Base-by-base conservation (phyloP, 2,113 vertebrate species). In the Scophthalmus maximus region DNA sequence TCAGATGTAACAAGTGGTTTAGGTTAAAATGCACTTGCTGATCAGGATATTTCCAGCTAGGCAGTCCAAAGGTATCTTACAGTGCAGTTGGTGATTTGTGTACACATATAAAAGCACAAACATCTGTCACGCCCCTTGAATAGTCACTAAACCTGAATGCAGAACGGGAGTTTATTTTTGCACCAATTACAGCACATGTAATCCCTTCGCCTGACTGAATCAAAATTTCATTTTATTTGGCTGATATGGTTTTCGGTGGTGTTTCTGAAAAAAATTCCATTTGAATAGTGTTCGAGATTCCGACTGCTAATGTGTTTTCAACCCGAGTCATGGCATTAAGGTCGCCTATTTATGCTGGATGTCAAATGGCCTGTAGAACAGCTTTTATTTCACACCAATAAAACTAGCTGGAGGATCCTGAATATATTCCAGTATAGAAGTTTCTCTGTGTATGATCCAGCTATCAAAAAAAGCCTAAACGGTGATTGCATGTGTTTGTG, bases 301-400 rank as follows among this genome's bases (percentile, higher is more conserved):
- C 36, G 53, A 18, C 78, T 76, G 53, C 51, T 78, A 64, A 76
- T 36, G 47, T 64, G 74, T 76, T 51, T 38, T n/a, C 23, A 58
- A 58, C 26, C 8, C 12, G 42, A 61, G 64, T 25, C 60, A 20
- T 42, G 17, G 32, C 59, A 76, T 76, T 56, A 70, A 60, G 49
- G 73, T 79, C 66, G 32, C 32, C 56, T 79, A 79, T 82, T 86
- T 68, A 60, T 76, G 75, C 67, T 69, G 47, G 20, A 82, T 83
- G 79, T 78, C 3, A 76, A 66, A 73, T 69, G 38, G 66, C 73
- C 64, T n/a, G 14, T 52, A 73, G 77, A 78, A 77, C 66, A 56
- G 74, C 67, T 84, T 79, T 74, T 44, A 82, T 87, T 81, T 86
- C 80, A 79, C 82, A 74, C 56, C 25, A 69, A 52, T 74, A 60